Base-by-base conservation (phyloP, 2,888 invertebrate genomes). In the Pyralis farinalis region DNA sequence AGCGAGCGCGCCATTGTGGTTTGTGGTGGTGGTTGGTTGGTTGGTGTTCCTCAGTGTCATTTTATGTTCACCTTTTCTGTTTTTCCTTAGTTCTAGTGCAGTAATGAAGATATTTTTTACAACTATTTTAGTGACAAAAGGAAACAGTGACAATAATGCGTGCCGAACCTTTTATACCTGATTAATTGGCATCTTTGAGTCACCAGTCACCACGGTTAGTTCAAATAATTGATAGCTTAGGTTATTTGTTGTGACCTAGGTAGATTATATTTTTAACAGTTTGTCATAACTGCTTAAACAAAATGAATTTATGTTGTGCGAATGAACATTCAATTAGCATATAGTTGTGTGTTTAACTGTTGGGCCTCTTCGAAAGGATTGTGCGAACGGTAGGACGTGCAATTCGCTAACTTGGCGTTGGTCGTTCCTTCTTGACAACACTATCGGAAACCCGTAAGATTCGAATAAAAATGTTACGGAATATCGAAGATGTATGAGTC, bases 181-280 rank as follows among this genome's bases (percentile, higher is more conserved):
- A 81, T 60, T 85, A 76, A 79, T 66, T 72, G 66, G 63, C 66
- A 70, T 63, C 69, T 71, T 78, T 76, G 79, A 80, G 80, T 85
- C 85, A 83, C 70, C 82, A 80, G 80, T 85, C 85, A 83, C 70
- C 82, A 84, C 86, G 87, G 88, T 89, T 66, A 84, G 88, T 81
- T 76, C 54, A 16, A 16, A 16, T 66, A 84, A 78, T 75, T 71
- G 66, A 74, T 81, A 68, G 69, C 79, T 79, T 67, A 85, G 86
- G 86, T 87, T 87, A 88, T 86, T 85, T 87, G 82, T 87, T 86
- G 78, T 88, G 81, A 81, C 77, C 75, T 77, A 68, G 57, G 64
- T 76, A 77, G 65, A 55, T 16, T 77, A 71, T 74, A 71, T 64
- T 55, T 68, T 45, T 46, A 55, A 55, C 64, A 72, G 72, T 78